Conservation (phyloP, 92 coral and sea anemone genomes). For the Galaxea fascicularis region DNA sequence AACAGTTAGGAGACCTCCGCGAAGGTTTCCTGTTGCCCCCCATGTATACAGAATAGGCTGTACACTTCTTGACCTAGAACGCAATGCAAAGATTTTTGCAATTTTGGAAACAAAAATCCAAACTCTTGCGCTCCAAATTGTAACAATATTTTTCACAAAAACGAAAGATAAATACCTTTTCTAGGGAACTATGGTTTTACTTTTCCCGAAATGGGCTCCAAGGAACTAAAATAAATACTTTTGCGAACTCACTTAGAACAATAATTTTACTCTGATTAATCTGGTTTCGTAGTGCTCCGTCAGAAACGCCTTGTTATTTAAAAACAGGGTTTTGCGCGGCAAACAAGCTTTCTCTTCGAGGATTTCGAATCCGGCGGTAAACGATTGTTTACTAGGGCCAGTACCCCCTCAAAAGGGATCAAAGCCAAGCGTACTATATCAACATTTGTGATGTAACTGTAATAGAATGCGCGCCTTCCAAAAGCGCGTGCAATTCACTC, state of each 20-base stretch:
- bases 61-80: constrained; percentile 20
- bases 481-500: too few relatives aligned
- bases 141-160: constrained; percentile 7
- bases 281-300: constrained; percentile 4
- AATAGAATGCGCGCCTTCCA: too few relatives aligned
- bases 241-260: not conserved
- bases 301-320: not conserved
- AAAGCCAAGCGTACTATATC: not conserved
- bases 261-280: constrained; percentile 27
- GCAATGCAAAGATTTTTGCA: constrained; percentile 15
- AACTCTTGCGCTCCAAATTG: constrained; percentile 22
- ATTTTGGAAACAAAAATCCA: constrained; percentile 48
- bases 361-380: constrained; percentile 3
- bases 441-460: too few relatives aligned
- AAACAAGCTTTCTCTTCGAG: constrained; percentile 21
- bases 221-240: constrained; percentile 31
- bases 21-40: constrained; percentile 55
- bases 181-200: constrained; percentile 59
- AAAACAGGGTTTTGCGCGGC: constrained; percentile 1
- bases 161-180: constrained; percentile 41
- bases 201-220: constrained; percentile 26
- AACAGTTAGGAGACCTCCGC: constrained; percentile 28
- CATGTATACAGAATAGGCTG: constrained; percentile 16
- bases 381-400: not conserved
- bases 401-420: not conserved